Base-by-base conservation (phyloP, 2,797 vertebrate species). In the Pseudochirops cupreus region DNA sequence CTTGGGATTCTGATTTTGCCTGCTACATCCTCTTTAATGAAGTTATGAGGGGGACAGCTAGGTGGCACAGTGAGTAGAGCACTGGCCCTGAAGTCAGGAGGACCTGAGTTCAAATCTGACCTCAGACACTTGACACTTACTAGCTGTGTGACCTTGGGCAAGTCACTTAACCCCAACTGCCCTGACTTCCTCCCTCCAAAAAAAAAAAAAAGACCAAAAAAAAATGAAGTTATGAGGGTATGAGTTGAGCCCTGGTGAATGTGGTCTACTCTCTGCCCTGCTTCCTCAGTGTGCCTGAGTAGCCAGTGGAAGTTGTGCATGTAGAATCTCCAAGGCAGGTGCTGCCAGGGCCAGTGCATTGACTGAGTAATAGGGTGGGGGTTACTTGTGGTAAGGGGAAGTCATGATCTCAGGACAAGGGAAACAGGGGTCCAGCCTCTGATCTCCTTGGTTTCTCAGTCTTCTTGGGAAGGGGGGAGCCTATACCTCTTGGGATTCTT, bases 11-110 rank as follows among this genome's bases (percentile, higher is more conserved):
- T 0, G 98, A 99, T 99, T 97, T 99, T 99, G 39, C 99, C 99
- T 5, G 99, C 99, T 97, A 99, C 99, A 96, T 99, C 99, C 97
- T 99, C 99, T 0, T 99, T 98, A 98, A 99, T 99, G 94, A 99
- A 99, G 98, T 52, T 52, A 46, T 46, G 46, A 46, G 46, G 46
- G 46, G 46, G 46, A 2, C 46, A 46, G 46, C 46, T 46, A 46
- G 46, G 46, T 46, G 46, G 46, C 46, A 46, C 46, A 46, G 46
- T 46, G 46, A 46, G 2, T 46, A 46, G 46, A 46, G 46, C 46
- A 46, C 46, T 46, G 46, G 46, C 46, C 46, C 46, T 46, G 46
- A 46, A 46, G 46, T 46, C 46, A 2, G 46, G 46, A 46, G 46
- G 2, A 46, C 2, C 46, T 46, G 46, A 46, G 46, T 46, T 46